These are phyloP conservation scores for Lobophora halterata DNA, from an alignment of 2,888 invertebrate genomes.

Conservation along the genomic window DNA sequence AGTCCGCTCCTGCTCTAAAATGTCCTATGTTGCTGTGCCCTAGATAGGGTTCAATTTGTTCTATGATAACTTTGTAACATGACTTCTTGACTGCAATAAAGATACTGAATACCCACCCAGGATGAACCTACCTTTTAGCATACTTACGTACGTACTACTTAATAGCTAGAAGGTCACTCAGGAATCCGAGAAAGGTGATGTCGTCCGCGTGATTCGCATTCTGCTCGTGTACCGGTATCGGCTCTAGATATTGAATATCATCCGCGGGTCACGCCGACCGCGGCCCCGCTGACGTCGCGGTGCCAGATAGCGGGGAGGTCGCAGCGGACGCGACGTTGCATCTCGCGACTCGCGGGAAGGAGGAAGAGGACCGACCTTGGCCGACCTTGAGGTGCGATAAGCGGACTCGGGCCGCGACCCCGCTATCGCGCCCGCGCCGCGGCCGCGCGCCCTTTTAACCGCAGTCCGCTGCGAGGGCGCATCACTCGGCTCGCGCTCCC, in stretches of 20 bases:
- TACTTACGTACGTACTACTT: not conserved
- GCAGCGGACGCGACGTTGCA: constrained; percentile 41
- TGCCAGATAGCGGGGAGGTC: constrained; percentile 31
- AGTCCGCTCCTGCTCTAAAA: no score
- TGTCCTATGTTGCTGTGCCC: no score
- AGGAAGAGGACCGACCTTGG: constrained; percentile 62
- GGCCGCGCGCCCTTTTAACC: constrained; percentile 68
- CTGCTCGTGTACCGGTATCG: no score
- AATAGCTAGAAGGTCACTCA: not conserved
- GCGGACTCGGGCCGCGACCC: constrained; percentile 59
- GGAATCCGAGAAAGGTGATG: not conserved
- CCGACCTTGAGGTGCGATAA: constrained; percentile 66
- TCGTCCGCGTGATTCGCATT: constrained; percentile 25
- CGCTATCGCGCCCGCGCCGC: constrained; percentile 62
- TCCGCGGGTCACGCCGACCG: constrained; percentile 23
- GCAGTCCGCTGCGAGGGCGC: constrained; percentile 44
- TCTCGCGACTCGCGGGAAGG: not conserved
- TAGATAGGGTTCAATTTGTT: no score
- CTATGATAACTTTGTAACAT: no score
- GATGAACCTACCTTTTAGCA: no score
- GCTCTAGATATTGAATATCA: constrained; percentile 9
- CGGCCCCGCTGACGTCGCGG: constrained; percentile 2
- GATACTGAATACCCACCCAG: no score
- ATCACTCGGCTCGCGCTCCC: constrained; percentile 54
- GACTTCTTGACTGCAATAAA: no score